phyloP scores from a whole-genome alignment of 2,888 invertebrate genomes.

The Xanthia icteritia region DNA sequence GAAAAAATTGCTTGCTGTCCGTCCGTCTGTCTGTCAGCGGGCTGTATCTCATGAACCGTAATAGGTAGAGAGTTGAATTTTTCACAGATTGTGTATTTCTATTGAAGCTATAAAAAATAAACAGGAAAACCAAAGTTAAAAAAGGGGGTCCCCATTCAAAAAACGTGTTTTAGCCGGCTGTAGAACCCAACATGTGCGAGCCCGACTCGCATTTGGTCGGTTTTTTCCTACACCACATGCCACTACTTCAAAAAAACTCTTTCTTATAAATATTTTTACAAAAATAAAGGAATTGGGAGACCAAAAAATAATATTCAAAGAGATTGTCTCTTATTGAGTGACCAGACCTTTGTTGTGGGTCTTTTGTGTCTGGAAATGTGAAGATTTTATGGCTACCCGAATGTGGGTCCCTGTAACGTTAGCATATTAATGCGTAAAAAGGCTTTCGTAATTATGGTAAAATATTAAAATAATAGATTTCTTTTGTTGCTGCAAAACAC shows the following conservation, averaged over 20 bases:
- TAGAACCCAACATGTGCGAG: no score
- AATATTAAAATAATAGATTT: conserved; percentile 20
- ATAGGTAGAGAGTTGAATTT: no score
- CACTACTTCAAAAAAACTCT: neutral
- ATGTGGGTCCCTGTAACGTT: conserved; percentile 42
- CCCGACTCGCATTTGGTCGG: no score
- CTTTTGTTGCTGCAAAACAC: conserved; percentile 24
- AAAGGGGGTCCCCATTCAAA: no score
- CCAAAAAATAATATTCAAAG: conserved; percentile 55
- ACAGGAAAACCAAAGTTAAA: no score
- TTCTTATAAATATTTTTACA: conserved; percentile 23
- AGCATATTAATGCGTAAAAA: conserved; percentile 54
- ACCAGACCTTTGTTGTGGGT: conserved; percentile 67
- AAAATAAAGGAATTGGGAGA: conserved; percentile 52
- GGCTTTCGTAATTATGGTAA: conserved; percentile 26
- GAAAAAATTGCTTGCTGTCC: no score
- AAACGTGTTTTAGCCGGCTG: no score
- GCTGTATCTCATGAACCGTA: no score
- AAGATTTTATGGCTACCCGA: conserved; percentile 67
- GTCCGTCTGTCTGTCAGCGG: no score
- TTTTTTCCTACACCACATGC: neutral
- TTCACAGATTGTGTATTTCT: no score
- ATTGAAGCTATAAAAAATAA: no score
- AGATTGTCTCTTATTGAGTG: conserved; percentile 72
- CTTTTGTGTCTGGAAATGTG: conserved; percentile 68